Base-by-base conservation (phyloP, 1,140 invertebrate genomes). In the Riptortus pedestris region DNA sequence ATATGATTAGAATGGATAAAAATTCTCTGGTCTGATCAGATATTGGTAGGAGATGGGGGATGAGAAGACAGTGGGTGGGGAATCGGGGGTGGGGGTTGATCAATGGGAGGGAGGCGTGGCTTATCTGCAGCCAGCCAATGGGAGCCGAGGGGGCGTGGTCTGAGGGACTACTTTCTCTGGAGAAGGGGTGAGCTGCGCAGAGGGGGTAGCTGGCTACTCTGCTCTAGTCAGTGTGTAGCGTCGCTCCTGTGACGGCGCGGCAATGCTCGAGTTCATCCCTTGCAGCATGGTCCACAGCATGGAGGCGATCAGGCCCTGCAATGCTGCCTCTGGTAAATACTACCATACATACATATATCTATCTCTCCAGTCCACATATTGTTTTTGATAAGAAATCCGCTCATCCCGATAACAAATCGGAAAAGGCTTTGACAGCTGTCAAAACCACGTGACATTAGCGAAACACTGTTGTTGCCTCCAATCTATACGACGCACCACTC, bases 271-370 rank as follows among this genome's bases (percentile, higher is more conserved):
- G 58, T 68, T 68, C 28, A 57, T 68, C 12, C 59, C 65, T 3
- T 66, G 65, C 64, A 66, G 58, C 43, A 68, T 68, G 67, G 67
- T 68, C 20, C 67, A 65, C 26, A 65, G 62, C 63, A 58, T 67
- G 48, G 66, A 65, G 31, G 45, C 63, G 16, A 62, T 67, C 18
- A 33, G 66, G 57, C 59, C 63, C 26, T 67, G 66, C 47, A 66
- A 66, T 58, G 59, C 59, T 29, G 48, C 47, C 24, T 47, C 66
- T 33, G 63, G 66, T 67, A 22, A 55, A 52, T 62, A 26, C 47
- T 9, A 11, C 7, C 48, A 7, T 38, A 5, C 31, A 38, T 38
- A 7, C 31, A 7, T 38, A 38, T 38, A n/a, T n/a, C n/a, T n/a
- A n/a, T n/a, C n/a, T 38, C 31, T 38, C 31, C 14, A 38, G 31